phyloP scores from a whole-genome alignment of 2,888 invertebrate genomes.

The Cyaniris semiargus region DNA sequence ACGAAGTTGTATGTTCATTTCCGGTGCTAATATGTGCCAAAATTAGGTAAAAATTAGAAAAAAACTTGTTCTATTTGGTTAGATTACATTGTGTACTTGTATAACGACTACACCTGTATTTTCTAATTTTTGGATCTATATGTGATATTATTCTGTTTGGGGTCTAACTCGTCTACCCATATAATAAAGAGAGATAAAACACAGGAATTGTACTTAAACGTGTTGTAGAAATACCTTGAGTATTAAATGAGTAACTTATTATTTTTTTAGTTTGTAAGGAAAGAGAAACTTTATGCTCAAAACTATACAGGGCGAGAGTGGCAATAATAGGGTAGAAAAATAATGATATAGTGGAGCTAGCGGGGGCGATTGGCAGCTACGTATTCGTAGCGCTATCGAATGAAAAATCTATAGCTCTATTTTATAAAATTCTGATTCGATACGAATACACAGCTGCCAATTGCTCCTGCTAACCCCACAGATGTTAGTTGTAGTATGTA shows the following conservation, averaged over 20 bases:
- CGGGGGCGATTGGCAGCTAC: neutral
- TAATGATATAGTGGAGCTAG: neutral
- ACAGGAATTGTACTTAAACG: neutral
- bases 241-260: neutral
- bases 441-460: neutral
- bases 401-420: no score
- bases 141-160: neutral
- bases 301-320: conserved; percentile 36
- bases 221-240: neutral
- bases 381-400: no score
- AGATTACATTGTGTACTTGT: neutral
- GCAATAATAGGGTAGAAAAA: conserved; percentile 7
- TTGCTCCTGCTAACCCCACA: neutral
- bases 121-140: neutral
- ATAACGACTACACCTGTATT: neutral
- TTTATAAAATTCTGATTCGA: neutral
- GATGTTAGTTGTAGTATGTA: neutral
- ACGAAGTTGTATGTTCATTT: neutral
- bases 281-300: conserved; percentile 33
- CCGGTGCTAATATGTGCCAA: neutral
- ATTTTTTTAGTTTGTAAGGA: neutral
- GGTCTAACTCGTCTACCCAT: neutral
- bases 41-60: neutral
- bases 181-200: neutral
- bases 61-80: neutral